Evolutionary conservation across 2,888 invertebrate genomes (phyloP), one percentile per base, ranked within the genome.

Genomic region (Choristoneura rosaceana): DNA sequence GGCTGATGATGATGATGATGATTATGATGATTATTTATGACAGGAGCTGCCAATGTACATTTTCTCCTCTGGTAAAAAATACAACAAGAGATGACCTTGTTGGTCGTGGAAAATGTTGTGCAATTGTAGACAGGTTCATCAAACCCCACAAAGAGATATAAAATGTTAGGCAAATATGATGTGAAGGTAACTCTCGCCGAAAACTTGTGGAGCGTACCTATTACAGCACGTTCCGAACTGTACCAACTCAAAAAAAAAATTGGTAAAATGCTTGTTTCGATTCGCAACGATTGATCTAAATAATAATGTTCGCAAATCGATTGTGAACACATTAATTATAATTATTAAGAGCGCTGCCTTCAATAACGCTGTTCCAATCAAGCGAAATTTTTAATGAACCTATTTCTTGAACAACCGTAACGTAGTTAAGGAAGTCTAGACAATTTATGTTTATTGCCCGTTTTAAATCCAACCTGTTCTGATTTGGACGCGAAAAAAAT

Each of bases 381-480:
- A 64, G 73, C 59, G 14, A 50, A 69, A 25, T 52, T 64, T 63
- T 73, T 69, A 69, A 73, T 73, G 64, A 69, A 69, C 73, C 64
- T 63, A 71, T 71, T 71, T 67, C 50, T 15, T 60, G 59, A 73
- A 71, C 59, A 68, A 64, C 73, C 73, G 73, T 73, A 69, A 69
- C 68, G 63, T 52, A 69, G 64, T 69, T 64, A 73, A 73, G 59
- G 73, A 69, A 73, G 68, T 73, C 73, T 73, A 73, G 69, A 69
- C 73, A 69, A 73, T 73, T 73, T 73, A 73, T 73, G 43, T 73
- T 68, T 73, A 73, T 73, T 60, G 69, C 59, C 33, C 12, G 63
- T 64, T 58, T 69, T 64, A 73, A 69, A 64, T 17, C 33, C 17
- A 73, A 69, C 73, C 73, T 52, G 73, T 73, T 73, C 73, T 43